Conservation (phyloP, 2,797 vertebrate species). For the Lerista edwardsae region DNA sequence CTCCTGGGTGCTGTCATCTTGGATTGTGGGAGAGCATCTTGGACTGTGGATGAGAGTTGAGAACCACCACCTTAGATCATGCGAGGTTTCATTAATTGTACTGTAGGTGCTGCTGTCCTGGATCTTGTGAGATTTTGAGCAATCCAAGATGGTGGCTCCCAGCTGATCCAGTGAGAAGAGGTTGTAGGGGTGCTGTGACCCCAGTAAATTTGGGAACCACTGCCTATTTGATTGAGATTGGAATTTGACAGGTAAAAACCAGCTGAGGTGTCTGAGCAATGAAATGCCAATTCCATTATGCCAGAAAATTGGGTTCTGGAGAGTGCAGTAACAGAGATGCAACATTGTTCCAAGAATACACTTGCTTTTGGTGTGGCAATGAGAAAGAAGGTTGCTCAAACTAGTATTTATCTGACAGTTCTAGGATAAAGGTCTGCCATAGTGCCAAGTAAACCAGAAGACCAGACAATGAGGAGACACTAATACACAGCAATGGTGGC, state of each 20-base stretch:
- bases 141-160: too few species aligned
- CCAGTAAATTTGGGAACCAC: too few species aligned
- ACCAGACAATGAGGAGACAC: slow-evolving; percentile 21
- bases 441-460: slow-evolving; percentile 33
- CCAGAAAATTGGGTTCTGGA: slow-evolving; percentile 22
- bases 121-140: too few species aligned
- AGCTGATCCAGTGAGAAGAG: too few species aligned
- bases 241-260: not conserved
- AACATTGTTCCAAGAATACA: not conserved
- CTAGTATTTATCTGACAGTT: slow-evolving; percentile 20
- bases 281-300: not conserved
- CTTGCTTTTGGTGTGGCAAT: slow-evolving; percentile 11
- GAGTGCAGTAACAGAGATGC: not conserved
- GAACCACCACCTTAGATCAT: too few species aligned
- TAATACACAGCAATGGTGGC: slow-evolving; percentile 11
- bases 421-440: slow-evolving; percentile 32
- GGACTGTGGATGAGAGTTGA: too few species aligned
- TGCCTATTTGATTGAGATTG: not conserved
- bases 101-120: too few species aligned
- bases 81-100: too few species aligned
- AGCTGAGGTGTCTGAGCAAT: not conserved
- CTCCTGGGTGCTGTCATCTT: too few species aligned
- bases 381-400: slow-evolving; percentile 24
- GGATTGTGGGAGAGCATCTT: too few species aligned
- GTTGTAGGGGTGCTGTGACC: too few species aligned